Base-by-base conservation (phyloP, 1,140 invertebrate genomes). In the Euura saliciscinereae region DNA sequence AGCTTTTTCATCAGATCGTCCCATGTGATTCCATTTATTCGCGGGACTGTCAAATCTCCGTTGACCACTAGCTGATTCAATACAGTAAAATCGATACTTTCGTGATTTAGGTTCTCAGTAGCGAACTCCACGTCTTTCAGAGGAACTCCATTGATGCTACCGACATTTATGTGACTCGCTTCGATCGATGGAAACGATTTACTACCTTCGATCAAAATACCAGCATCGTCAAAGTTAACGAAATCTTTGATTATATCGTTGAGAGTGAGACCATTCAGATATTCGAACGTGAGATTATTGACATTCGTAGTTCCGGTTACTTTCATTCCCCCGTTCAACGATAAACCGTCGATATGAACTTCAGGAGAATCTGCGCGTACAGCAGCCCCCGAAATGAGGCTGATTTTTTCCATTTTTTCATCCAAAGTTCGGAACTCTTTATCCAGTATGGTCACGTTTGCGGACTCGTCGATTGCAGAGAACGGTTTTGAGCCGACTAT, bases 101-200 rank as follows among this genome's bases (percentile, higher is more conserved):
- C 43, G 46, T 72, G 69, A 7, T 78, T 71, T 68, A 64, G 13
- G 3, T 66, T 70, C 0, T 75, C 44, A 2, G 70, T 67, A n/a
- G 74, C 67, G 11, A 84, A 85, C 1, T 71, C 44, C 8, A 83
- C 76, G 44, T 79, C 7, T 4, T 77, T 64, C 1, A 79, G 51
- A 0, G 81, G 78, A 0, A 84, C 68, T 28, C 77, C 82, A 66
- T 86, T 86, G 44, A 86, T 65, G 5, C 69, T 76, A 11, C 59
- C 3, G 44, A 84, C 51, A 3, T 75, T 78, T 3, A 84, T n/a
- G 11, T 81, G 74, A 10, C 75, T 59, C 2, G 73, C 69, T 7
- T 83, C 70, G 13, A 85, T 77, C 2, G 72, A 77, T 43, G 77
- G 78, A 71, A 84, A 82, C 6, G 13, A 71, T 46, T 82, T 83